These are phyloP conservation scores for Thoracochromis brauschi DNA, from an alignment of 2,113 vertebrate genomes.

Conservation along the genomic window DNA sequence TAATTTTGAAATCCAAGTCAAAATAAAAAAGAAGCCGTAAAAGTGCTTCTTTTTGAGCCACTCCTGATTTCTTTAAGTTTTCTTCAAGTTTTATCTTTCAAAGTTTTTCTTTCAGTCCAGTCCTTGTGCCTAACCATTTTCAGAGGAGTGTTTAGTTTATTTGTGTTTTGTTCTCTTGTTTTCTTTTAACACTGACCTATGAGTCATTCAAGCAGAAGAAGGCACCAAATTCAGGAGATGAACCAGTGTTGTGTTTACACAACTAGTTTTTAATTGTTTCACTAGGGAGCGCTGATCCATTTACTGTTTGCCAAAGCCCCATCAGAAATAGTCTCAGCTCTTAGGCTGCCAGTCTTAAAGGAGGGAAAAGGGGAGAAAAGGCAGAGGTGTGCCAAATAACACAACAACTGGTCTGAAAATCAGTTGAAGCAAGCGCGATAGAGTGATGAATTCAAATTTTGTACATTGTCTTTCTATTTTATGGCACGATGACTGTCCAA, in stretches of 20 bases:
- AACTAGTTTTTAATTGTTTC: neutral
- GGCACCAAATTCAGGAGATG: rapidly evolving
- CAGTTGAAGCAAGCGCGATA: neutral
- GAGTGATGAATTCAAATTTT: neutral
- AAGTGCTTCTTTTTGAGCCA: neutral
- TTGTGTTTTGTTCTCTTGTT: neutral
- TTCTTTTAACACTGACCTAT: neutral
- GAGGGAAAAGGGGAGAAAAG: neutral
- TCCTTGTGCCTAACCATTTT: neutral
- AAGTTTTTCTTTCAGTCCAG: neutral
- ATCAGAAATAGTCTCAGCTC: neutral
- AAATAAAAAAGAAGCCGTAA: rapidly evolving
- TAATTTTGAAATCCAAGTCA: neutral
- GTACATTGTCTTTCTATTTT: neutral
- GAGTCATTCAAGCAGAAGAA: neutral
- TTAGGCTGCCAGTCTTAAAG: rapidly evolving
- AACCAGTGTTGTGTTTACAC: neutral
- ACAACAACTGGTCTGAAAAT: neutral
- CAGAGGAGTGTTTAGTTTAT: neutral
- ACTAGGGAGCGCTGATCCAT: rapidly evolving
- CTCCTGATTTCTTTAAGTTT: neutral
- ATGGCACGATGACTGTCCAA: neutral
- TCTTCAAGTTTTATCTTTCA: neutral
- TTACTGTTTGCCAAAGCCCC: neutral
- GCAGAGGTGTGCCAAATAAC: neutral